phyloP scores from a whole-genome alignment of 37 sponge, comb jelly and placozoan genomes.

The Geodia barretti region DNA sequence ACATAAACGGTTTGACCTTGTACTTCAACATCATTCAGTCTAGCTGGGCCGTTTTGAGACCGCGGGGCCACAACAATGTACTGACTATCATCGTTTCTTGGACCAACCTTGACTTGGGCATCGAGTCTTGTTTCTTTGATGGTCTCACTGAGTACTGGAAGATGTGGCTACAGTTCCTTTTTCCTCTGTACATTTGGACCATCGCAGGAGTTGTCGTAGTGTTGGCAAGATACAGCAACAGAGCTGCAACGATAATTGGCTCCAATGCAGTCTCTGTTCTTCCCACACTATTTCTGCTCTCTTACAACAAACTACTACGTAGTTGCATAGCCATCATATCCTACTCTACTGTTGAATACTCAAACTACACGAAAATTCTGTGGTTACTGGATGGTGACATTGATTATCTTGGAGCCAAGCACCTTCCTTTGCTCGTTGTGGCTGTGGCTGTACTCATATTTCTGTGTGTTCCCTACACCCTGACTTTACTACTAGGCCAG shows the following conservation, averaged over 20 bases:
- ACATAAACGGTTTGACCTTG: not conserved
- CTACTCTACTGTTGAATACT: not conserved
- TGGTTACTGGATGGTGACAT: constrained; percentile 8
- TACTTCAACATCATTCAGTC: constrained; percentile 5
- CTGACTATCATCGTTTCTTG: not conserved
- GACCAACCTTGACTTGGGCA: constrained; percentile 20
- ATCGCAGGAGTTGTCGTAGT: not conserved
- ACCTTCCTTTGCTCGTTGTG: not conserved
- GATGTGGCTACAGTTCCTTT: constrained; percentile 12
- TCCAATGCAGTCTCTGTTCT: not conserved
- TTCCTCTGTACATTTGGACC: constrained; percentile 9
- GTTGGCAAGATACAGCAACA: not conserved
- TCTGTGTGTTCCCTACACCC: constrained; percentile 14
- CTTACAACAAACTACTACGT: not conserved
- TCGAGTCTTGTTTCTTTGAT: constrained; percentile 7
- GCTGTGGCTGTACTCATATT: not conserved
- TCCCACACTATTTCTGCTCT: constrained; percentile 6
- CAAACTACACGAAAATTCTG: not conserved
- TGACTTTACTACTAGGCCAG: not conserved
- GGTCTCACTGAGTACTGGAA: constrained; percentile 12
- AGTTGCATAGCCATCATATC: not conserved
- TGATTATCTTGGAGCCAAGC: constrained; percentile 2
- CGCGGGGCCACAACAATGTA: not conserved
- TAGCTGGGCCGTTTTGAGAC: not conserved
- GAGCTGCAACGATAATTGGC: not conserved